phyloP scores from a whole-genome alignment of 2,888 invertebrate species.

The Diarsia rubi region DNA sequence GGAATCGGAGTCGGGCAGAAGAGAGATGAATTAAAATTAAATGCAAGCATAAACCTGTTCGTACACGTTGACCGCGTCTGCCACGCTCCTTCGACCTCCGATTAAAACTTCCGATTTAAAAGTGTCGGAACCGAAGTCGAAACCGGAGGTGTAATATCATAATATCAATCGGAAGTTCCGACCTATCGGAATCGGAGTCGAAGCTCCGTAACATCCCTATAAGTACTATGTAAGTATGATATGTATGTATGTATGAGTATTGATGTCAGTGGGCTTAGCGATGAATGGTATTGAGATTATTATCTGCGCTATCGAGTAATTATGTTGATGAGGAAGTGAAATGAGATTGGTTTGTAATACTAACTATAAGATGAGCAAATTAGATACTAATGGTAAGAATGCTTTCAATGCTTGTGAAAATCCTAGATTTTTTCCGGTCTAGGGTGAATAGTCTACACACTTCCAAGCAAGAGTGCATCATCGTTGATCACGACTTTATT shows the following conservation, averaged over 20 bases:
- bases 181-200: too few species aligned
- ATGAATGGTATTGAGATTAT: conserved; percentile 23
- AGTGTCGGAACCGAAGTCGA: too few species aligned
- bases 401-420: neutral
- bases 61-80: too few species aligned
- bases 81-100: too few species aligned
- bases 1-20: too few species aligned
- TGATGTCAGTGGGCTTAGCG: conserved; percentile 25
- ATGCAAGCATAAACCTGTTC: too few species aligned
- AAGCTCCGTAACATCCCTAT: too few species aligned
- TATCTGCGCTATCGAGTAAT: conserved; percentile 10
- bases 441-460: neutral
- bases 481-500: neutral
- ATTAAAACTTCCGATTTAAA: too few species aligned
- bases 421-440: neutral
- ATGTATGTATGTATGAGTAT: conserved; percentile 11
- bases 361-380: neutral
- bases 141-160: too few species aligned
- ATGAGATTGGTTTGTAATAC: neutral
- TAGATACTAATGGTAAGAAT: neutral
- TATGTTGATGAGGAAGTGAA: conserved; percentile 16
- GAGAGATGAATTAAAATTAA: too few species aligned
- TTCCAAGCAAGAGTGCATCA: neutral
- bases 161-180: too few species aligned
- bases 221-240: conserved; percentile 36